A percentile compares a stretch with the other conserved stretches of the same genome.
These are phyloP conservation scores for Diplodus puntazzo DNA, from an alignment of 2,797 vertebrate genomes.

Conservation along the genomic window DNA sequence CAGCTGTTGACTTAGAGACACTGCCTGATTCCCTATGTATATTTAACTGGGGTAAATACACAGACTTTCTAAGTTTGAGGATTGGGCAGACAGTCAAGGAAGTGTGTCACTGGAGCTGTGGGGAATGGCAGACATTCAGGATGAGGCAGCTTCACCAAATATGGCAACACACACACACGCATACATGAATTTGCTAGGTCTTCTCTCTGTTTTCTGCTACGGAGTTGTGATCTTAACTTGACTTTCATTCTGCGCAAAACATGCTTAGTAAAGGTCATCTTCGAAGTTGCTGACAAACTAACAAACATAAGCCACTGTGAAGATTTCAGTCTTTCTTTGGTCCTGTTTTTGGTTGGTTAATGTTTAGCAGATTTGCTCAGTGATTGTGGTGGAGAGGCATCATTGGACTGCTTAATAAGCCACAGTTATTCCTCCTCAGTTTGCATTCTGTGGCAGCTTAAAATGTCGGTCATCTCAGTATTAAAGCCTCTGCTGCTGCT, in stretches of 20 bases:
- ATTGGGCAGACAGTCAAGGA: conserved; percentile 30
- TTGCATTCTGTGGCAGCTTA: conserved; percentile 4
- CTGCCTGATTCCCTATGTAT: conserved; percentile 24
- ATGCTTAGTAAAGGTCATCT: conserved; percentile 1
- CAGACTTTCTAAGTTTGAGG: conserved; percentile 11
- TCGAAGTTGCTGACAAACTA: neutral
- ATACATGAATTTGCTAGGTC: neutral
- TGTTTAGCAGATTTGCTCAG: neutral
- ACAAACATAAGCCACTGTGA: neutral
- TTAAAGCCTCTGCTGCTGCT: conserved; percentile 24
- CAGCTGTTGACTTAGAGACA: conserved; percentile 30
- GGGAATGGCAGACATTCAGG: conserved; percentile 38
- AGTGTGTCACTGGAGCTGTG: conserved; percentile 53
- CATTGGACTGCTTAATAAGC: neutral
- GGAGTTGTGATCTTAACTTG: neutral
- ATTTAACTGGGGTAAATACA: conserved; percentile 13
- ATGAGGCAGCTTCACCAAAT: conserved; percentile 71
- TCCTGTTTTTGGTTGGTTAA: conserved; percentile 6
- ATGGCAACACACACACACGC: conserved; percentile 59
- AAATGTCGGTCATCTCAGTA: neutral
- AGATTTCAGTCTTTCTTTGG: neutral
- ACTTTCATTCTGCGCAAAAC: neutral
- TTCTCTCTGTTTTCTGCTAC: neutral
- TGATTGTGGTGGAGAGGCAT: conserved; percentile 7
- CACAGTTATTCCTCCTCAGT: conserved; percentile 33